Evolutionary conservation across 2,888 invertebrate species (phyloP), one percentile per base, ranked within the genome.

Genomic region (Lithosia quadra): DNA sequence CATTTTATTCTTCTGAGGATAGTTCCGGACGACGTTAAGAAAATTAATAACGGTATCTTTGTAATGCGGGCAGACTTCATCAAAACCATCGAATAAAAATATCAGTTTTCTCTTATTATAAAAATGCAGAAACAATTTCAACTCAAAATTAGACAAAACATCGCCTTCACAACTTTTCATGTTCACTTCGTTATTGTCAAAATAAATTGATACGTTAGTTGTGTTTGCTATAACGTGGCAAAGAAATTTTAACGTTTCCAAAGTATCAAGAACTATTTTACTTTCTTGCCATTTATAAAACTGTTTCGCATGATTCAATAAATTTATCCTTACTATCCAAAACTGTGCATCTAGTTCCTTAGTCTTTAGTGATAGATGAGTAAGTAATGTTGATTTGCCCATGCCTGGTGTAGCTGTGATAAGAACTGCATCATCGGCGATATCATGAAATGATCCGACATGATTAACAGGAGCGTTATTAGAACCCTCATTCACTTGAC

Each of bases 361-460:
- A 0, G 68, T 68, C 7, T 39, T 53, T 1, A 68, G 0, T 36
- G 68, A 49, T n/a, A 68, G 36, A 21, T 75, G 60, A 13, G 73
- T 73, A 15, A 75, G 68, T 21, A 72, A 64, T n/a, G 71, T 71
- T 13, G 75, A 75, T 55, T 75, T 75, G 18, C 75, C 75, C 71
- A 75, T 75, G 0, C 73, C 75, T 10, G 75, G 63, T 18, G 39
- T 43, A 7, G 63, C 67, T 4, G 67, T 67, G 15, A 67, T 3
- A 49, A 67, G 43, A 11, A 67, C 63, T 4, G 43, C 58, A n/a
- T 60, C 39, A 18, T 63, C 49, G 24, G 43, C 43, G 21, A 67
- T 28, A 49, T 67, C 67, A 11, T 67, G 24, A 33, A 67, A 63
- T 24, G 62, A 22, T 67, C 28, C 57, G 7, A 67, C 33, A 21